phyloP scores from a whole-genome alignment of 2,113 vertebrate genomes.

The Planiliza haematocheilus region DNA sequence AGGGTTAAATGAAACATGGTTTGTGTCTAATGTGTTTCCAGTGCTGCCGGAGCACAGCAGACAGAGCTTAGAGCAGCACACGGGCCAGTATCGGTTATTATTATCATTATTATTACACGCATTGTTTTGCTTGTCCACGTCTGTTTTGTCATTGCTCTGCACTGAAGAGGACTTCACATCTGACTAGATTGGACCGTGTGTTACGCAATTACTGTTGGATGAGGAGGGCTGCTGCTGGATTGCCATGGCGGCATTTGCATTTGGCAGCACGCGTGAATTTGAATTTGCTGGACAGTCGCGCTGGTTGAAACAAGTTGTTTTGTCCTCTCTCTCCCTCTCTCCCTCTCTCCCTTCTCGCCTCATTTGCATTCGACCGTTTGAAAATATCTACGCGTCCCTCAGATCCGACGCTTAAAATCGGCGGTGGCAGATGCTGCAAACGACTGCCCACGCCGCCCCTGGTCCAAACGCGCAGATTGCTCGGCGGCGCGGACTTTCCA shows the following conservation, averaged over 20 bases:
- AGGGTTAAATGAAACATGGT: slow-evolving; percentile 23
- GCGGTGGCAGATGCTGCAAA: slow-evolving; percentile 19
- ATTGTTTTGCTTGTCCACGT: not conserved
- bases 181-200: not conserved
- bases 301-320: not conserved
- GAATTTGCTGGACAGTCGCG: slow-evolving; percentile 5
- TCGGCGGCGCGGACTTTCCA: slow-evolving; percentile 28
- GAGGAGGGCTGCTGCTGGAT: not conserved
- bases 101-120: not conserved
- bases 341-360: no score
- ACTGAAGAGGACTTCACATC: not conserved
- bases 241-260: slow-evolving; percentile 11
- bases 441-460: slow-evolving; percentile 17
- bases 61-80: not conserved
- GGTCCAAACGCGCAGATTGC: slow-evolving; percentile 32
- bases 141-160: slow-evolving; percentile 3
- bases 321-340: slow-evolving; percentile 15
- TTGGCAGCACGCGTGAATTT: slow-evolving; percentile 18
- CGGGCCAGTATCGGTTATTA: not conserved
- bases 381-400: not conserved
- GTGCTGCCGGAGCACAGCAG: slow-evolving; percentile 3
- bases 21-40: slow-evolving; percentile 33
- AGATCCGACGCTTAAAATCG: slow-evolving; percentile 28
- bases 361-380: slow-evolving; percentile 16
- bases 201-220: not conserved